Evolutionary conservation across 1,140 invertebrate genomes (phyloP).

Genomic region (Teleopsis dalmanni): DNA sequence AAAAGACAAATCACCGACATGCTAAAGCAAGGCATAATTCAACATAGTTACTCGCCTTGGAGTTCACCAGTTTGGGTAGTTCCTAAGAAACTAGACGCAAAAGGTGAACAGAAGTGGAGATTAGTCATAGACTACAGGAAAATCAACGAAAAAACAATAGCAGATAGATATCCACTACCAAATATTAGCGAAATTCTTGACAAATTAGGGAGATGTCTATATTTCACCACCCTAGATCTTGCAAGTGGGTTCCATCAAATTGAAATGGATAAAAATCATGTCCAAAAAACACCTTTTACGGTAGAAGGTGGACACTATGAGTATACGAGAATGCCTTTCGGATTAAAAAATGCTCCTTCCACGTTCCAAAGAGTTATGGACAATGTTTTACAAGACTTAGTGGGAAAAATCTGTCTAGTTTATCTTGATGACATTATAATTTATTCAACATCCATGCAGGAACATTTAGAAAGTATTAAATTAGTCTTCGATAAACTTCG

Average conservation of each 20-base stretch:
- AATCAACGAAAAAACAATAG: not conserved
- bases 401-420: constrained; percentile 2
- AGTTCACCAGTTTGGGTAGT: not conserved
- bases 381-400: no score
- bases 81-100: not conserved
- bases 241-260: not conserved
- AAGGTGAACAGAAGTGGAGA: not conserved
- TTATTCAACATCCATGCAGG: constrained; percentile 12
- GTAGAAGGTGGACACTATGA: constrained; percentile 5
- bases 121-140: not conserved
- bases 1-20: no score
- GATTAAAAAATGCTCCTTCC: constrained; percentile 9
- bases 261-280: not conserved
- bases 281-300: not conserved
- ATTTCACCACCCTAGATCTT: not conserved
- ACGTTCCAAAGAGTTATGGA: constrained; percentile 11
- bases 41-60: not conserved
- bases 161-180: not conserved
- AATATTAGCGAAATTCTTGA: not conserved
- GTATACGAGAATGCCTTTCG: constrained; percentile 13
- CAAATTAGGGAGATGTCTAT: not conserved
- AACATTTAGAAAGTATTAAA: constrained; percentile 12
- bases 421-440: constrained; percentile 15
- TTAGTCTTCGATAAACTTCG: no score
- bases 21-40: not conserved